These are phyloP conservation scores for Drosophila ficusphila DNA, from an alignment of 1,140 invertebrate species.

Conservation along the genomic window DNA sequence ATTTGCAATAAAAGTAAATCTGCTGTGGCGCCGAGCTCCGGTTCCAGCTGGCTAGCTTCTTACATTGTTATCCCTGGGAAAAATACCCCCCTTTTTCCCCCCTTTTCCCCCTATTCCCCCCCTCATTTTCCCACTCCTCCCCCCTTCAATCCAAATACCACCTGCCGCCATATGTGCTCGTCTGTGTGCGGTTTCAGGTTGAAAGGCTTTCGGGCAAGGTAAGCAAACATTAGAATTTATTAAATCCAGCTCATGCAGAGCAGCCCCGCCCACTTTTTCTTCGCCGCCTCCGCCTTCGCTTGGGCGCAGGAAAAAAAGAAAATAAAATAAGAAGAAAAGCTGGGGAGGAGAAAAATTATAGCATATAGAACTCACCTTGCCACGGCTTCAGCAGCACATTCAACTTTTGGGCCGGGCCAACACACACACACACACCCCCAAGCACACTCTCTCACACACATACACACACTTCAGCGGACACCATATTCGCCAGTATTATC, in stretches of 20 bases:
- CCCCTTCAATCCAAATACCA: constrained; percentile 37
- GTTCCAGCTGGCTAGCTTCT: constrained; percentile 21
- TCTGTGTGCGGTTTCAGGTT: constrained; percentile 56
- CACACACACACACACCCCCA: neutral
- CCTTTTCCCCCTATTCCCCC: neutral
- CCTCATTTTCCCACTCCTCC: too few relatives aligned
- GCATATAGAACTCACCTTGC: constrained; percentile 72
- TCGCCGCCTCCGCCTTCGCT: too few relatives aligned
- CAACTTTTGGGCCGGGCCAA: constrained; percentile 49
- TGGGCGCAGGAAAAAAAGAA: neutral
- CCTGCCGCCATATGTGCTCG: constrained; percentile 30
- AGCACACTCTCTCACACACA: neutral
- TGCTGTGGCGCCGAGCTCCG: constrained; percentile 28
- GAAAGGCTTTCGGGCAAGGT: constrained; percentile 73
- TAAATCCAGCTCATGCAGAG: constrained; percentile 64
- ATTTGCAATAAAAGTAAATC: constrained; percentile 80
- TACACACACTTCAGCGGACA: constrained; percentile 13
- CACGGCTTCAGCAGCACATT: constrained; percentile 36
- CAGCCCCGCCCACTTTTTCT: constrained; percentile 10
- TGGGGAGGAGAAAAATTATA: constrained; percentile 64
- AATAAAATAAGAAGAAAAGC: constrained; percentile 35
- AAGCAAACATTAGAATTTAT: constrained; percentile 82
- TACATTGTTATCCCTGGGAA: constrained; percentile 33
- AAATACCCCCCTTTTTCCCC: too few relatives aligned
- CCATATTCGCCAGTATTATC: constrained; percentile 55